Evolutionary conservation across 2,888 invertebrate genomes (phyloP).

Genomic region (Euproctis similis): DNA sequence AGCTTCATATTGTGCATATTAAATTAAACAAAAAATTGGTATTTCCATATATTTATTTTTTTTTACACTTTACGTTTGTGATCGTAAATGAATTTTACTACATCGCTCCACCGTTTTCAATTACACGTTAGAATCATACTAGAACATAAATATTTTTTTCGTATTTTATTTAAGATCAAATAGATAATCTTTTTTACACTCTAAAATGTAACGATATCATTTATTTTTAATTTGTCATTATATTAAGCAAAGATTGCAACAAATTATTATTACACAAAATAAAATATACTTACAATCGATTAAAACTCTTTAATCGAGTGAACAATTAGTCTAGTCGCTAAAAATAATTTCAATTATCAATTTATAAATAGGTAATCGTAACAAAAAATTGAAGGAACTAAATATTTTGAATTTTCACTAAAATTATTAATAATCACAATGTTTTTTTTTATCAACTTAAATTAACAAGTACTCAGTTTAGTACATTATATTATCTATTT

Average conservation of each 20-base stretch:
- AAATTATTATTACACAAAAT: constrained; percentile 62
- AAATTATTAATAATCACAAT: constrained; percentile 60
- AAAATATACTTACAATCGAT: constrained; percentile 61
- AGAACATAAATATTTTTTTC: constrained; percentile 75
- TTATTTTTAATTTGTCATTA: constrained; percentile 74
- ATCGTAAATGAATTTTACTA: constrained; percentile 74
- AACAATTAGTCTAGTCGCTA: constrained; percentile 66
- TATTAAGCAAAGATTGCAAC: constrained; percentile 69
- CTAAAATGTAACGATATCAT: constrained; percentile 73
- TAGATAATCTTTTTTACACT: constrained; percentile 76
- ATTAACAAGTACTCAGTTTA: constrained; percentile 49
- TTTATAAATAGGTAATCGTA: constrained; percentile 64
- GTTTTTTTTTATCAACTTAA: constrained; percentile 55
- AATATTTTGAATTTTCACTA: constrained; percentile 63
- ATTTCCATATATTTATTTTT: constrained; percentile 72
- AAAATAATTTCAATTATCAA: constrained; percentile 48
- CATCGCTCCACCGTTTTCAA: constrained; percentile 67
- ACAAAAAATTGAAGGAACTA: constrained; percentile 71
- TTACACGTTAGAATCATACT: constrained; percentile 73
- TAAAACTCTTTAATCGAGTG: constrained; percentile 64
- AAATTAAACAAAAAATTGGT: constrained; percentile 60
- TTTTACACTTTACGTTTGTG: constrained; percentile 73
- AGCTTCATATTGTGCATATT: neutral
- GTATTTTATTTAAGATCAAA: constrained; percentile 73
- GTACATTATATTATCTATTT: constrained; percentile 55